These are phyloP conservation scores for Syngnathus floridae DNA, from an alignment of 2,113 vertebrate genomes.

Conservation along the genomic window DNA sequence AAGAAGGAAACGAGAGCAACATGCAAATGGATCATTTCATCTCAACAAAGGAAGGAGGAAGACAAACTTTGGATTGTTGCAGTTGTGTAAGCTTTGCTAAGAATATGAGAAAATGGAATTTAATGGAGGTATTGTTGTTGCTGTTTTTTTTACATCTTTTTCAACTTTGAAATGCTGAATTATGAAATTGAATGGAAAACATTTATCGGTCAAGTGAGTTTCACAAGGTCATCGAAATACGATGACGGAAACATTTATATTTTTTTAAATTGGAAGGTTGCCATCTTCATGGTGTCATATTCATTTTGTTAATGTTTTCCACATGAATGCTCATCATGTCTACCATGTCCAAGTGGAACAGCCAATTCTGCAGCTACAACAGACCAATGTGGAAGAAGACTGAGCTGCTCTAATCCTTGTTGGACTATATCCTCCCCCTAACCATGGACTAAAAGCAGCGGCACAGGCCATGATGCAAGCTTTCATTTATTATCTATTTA, in stretches of 20 bases:
- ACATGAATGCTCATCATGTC: background rate
- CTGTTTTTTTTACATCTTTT: background rate
- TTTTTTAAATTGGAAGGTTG: too few species aligned
- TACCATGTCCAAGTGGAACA: slow-evolving; percentile 11
- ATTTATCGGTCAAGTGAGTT: too few species aligned
- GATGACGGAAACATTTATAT: too few species aligned
- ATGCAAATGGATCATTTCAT: background rate
- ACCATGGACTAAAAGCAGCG: slow-evolving; percentile 18
- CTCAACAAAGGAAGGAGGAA: background rate
- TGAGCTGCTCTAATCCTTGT: slow-evolving; percentile 62
- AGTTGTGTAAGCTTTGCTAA: background rate
- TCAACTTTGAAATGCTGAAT: background rate
- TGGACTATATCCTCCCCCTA: slow-evolving; percentile 32
- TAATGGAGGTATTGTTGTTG: background rate
- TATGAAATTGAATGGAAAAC: background rate
- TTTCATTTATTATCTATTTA: slow-evolving; percentile 12
- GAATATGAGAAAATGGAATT: background rate
- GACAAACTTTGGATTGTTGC: background rate
- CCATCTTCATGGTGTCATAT: too few species aligned
- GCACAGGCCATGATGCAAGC: slow-evolving; percentile 24
- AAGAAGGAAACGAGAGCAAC: background rate
- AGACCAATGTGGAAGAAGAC: slow-evolving; percentile 66
- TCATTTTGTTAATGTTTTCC: too few species aligned
- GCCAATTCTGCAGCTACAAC: slow-evolving; percentile 50
- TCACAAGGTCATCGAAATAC: too few species aligned